Evolutionary conservation across 1,140 invertebrate species (phyloP).

Genomic region (Listronotus bonariensis): DNA sequence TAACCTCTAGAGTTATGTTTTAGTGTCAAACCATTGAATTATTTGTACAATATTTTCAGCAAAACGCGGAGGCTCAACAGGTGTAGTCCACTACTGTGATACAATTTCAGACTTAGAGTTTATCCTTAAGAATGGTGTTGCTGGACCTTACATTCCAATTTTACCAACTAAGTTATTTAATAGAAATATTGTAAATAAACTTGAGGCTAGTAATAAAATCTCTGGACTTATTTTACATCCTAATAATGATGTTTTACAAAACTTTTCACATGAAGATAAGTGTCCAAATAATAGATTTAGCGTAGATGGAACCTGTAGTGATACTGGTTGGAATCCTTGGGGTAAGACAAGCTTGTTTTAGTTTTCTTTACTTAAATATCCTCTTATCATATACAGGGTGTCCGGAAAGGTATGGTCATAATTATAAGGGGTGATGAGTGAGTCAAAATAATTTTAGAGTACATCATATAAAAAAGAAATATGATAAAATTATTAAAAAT

Average conservation of each 20-base stretch:
- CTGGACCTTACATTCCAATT: constrained; percentile 72
- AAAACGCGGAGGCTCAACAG: constrained; percentile 74
- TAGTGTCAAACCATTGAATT: constrained; percentile 14
- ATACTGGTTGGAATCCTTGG: constrained; percentile 75
- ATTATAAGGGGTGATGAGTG: no score
- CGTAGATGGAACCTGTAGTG: constrained; percentile 55
- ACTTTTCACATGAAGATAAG: constrained; percentile 73
- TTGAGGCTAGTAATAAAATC: constrained; percentile 59
- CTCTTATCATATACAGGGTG: no score
- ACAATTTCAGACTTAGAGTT: constrained; percentile 68
- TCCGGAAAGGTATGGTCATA: no score
- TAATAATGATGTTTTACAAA: constrained; percentile 54
- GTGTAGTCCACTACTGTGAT: constrained; percentile 77
- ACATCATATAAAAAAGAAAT: no score
- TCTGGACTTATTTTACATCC: constrained; percentile 63
- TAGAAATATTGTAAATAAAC: constrained; percentile 57
- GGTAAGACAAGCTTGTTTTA: constrained; percentile 59
- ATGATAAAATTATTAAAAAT: no score
- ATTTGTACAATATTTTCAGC: constrained; percentile 68
- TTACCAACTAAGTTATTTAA: constrained; percentile 68
- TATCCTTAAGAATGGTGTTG: constrained; percentile 70
- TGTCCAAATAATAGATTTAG: constrained; percentile 84
- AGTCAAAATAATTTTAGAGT: no score
- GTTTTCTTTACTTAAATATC: no score
- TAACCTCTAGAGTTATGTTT: neutral